A percentile compares a stretch with the other conserved stretches of the same genome.
Conservation (phyloP, 2,888 invertebrate species). For the Oscheius sp. region DNA sequence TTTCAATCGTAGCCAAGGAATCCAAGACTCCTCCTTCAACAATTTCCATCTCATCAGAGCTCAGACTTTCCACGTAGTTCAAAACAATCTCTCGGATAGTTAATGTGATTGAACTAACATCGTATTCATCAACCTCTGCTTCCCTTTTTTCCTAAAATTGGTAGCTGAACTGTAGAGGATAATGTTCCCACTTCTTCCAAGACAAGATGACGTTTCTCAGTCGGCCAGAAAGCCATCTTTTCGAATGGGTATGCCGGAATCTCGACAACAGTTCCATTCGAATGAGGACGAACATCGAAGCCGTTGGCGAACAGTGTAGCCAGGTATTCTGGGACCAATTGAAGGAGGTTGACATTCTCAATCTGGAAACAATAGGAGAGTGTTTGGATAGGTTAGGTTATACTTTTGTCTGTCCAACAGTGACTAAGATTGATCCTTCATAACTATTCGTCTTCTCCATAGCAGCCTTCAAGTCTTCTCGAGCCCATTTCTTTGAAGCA, state of each 20-base stretch:
- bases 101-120: constrained; percentile 4
- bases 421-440: not conserved
- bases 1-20: constrained; percentile 54
- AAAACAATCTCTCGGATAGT: constrained; percentile 42
- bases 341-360: not conserved
- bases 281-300: constrained; percentile 42
- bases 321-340: constrained; percentile 4
- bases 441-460: constrained; percentile 9
- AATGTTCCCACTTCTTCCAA: not conserved
- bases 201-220: not conserved
- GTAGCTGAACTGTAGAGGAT: not conserved
- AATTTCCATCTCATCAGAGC: constrained; percentile 43
- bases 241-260: constrained; percentile 55
- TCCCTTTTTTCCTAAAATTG: not conserved
- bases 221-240: constrained; percentile 57
- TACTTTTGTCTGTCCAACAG: constrained; percentile 11
- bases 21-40: constrained; percentile 48
- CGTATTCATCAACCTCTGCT: not conserved
- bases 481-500: constrained; percentile 37
- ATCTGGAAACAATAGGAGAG: not conserved
- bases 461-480: constrained; percentile 31
- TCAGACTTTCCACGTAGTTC: constrained; percentile 40
- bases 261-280: constrained; percentile 45
- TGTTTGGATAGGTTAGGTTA: not conserved
- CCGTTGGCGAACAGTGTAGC: constrained; percentile 49